Base-by-base conservation (phyloP, 2,797 vertebrate species). In the Schizopygopsis pylzovi region DNA sequence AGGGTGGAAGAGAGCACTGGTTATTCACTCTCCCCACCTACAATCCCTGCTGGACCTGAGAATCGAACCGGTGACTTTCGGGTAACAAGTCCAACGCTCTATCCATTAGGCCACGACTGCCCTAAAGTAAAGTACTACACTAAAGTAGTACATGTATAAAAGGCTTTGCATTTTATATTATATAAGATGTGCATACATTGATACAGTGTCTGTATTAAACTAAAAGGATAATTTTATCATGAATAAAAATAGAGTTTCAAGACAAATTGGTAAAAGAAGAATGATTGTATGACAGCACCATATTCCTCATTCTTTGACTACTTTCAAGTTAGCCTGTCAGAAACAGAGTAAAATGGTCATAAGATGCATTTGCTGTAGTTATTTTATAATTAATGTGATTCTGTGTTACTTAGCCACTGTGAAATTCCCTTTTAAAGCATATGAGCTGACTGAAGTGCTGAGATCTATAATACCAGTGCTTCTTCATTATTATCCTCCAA, bases 381-480 rank as follows among this genome's bases (percentile, higher is more conserved):
- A 47, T 88, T 84, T 68, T 41, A 15, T 78, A 70, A 79, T 61
- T 56, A 25, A 86, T 70, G 77, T 76, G 39, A 79, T 79, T 85
- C 67, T 43, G 33, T 67, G 45, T 28, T 28, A 28, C 25, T 28
- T 28, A 28, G 28, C 28, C 28, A 28, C 28, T 28, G 2, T 28
- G 28, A 28, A 28, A 28, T 28, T 28, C 28, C 28, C 28, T 28
- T 28, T 28, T 28, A 28, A 28, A 28, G 28, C 28, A 28, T 28
- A 28, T 28, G 28, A 28, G 28, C 28, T 28, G 28, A 28, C 28
- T 28, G 28, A 28, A 28, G 28, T 28, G 28, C 28, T 28, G 28
- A 28, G 28, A 28, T 28, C 28, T 28, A 28, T 28, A 28, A 28
- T 28, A 2, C 28, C 28, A 28, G 28, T 2, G 28, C 28, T 28